Conservation (phyloP, 2,113 vertebrate species). For the Entelurus aequoreus region DNA sequence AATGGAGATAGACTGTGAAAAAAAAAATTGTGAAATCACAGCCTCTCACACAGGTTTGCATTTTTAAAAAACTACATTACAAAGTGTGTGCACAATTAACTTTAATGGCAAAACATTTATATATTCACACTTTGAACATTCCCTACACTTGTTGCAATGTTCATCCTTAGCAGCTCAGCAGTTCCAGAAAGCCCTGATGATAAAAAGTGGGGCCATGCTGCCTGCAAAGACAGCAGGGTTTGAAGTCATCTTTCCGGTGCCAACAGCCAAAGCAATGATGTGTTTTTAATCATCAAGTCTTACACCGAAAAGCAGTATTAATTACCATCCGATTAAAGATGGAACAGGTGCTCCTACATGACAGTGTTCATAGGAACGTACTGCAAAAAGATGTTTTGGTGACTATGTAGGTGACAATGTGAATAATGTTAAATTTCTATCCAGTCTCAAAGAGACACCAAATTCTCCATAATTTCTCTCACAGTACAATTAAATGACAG, state of each 20-base stretch:
- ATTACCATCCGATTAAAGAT: background rate
- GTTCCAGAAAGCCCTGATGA: conserved; percentile 2
- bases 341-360: too few relatives aligned
- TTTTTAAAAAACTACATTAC: background rate
- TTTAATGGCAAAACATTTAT: background rate
- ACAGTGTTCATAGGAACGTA: too few relatives aligned
- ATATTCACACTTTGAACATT: conserved; percentile 1
- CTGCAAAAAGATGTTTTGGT: too few relatives aligned
- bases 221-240: background rate
- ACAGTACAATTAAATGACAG: too few relatives aligned
- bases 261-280: background rate
- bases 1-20: background rate
- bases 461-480: too few relatives aligned
- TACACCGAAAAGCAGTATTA: background rate
- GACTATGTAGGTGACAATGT: too few relatives aligned
- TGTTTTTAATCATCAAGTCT: background rate
- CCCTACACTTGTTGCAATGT: background rate
- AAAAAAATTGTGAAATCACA: background rate
- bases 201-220: background rate
- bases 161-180: background rate
- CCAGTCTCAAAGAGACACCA: too few relatives aligned
- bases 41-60: background rate
- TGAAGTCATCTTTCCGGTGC: background rate
- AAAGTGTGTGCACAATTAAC: background rate
- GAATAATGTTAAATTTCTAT: too few relatives aligned